Conservation (phyloP, 2,797 vertebrate species). For the Coregonus suidteri region DNA sequence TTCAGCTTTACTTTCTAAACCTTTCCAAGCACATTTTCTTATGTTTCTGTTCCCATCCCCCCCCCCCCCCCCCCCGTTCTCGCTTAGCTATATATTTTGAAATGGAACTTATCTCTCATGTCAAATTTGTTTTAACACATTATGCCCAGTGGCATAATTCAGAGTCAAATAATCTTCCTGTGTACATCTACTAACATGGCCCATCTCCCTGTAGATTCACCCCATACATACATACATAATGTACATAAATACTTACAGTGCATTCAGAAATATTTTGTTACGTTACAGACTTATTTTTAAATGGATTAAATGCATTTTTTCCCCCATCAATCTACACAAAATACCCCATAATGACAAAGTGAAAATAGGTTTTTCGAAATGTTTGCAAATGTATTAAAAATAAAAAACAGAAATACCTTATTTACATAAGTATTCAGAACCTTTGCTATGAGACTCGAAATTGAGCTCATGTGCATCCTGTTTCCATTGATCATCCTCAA, state of each 20-base stretch:
- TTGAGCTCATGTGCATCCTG: too few species aligned
- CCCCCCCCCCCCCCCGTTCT: constrained; percentile 62
- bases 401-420: too few species aligned
- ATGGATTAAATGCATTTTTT: too few species aligned
- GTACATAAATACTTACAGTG: neutral
- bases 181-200: constrained; percentile 95
- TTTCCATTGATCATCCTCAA: too few species aligned
- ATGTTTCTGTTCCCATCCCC: constrained; percentile 41
- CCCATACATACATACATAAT: constrained; percentile 13
- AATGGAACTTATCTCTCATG: constrained; percentile 96
- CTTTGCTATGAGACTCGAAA: too few species aligned
- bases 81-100: constrained; percentile 70
- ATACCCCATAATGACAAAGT: too few species aligned
- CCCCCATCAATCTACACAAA: too few species aligned
- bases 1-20: neutral
- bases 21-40: constrained; percentile 32
- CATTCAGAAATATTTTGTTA: too few species aligned
- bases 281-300: too few species aligned
- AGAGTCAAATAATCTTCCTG: constrained; percentile 93
- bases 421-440: too few species aligned
- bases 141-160: constrained; percentile 87
- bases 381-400: too few species aligned
- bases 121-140: constrained; percentile 92
- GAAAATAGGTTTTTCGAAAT: too few species aligned
- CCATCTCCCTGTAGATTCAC: constrained; percentile 82